A percentile compares a stretch with the other conserved stretches of the same genome.
phyloP scores from a whole-genome alignment of 2,797 vertebrate species.

The Enoplosus armatus region DNA sequence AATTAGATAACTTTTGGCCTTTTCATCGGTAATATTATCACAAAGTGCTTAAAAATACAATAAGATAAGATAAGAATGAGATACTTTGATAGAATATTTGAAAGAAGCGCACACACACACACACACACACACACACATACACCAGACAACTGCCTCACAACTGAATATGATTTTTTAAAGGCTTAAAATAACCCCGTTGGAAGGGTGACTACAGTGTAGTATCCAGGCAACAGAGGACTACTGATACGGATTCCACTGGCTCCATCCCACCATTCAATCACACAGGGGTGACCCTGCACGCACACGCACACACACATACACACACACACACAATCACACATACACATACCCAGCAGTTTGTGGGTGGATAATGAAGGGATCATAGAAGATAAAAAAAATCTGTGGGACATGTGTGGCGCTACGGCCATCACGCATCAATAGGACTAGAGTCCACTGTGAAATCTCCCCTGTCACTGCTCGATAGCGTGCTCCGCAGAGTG shows the following conservation, averaged over 20 bases:
- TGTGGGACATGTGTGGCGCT: constrained; percentile 45
- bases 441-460: constrained; percentile 48
- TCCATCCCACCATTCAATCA: constrained; percentile 74
- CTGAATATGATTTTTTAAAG: constrained; percentile 64
- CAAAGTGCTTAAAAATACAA: not conserved
- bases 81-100: not conserved
- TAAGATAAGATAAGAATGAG: not conserved
- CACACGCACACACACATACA: constrained; percentile 33
- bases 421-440: constrained; percentile 64
- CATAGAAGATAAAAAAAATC: constrained; percentile 64
- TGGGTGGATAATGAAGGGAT: constrained; percentile 63
- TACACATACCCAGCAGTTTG: constrained; percentile 35
- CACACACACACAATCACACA: constrained; percentile 18
- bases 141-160: constrained; percentile 44
- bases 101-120: not conserved
- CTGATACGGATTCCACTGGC: constrained; percentile 77
- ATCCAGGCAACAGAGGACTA: constrained; percentile 85
- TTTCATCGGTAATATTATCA: not conserved
- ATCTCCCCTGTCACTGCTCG: constrained; percentile 46
- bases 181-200: constrained; percentile 82
- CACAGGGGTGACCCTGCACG: constrained; percentile 59
- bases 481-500: constrained; percentile 29
- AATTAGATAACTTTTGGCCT: not conserved
- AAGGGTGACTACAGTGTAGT: constrained; percentile 73
- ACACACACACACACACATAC: constrained; percentile 6